Percentiles rank a stretch among this genome's conserved stretches.
phyloP scores from a whole-genome alignment of 2,113 vertebrate genomes.

The Seriola rivoliana region DNA sequence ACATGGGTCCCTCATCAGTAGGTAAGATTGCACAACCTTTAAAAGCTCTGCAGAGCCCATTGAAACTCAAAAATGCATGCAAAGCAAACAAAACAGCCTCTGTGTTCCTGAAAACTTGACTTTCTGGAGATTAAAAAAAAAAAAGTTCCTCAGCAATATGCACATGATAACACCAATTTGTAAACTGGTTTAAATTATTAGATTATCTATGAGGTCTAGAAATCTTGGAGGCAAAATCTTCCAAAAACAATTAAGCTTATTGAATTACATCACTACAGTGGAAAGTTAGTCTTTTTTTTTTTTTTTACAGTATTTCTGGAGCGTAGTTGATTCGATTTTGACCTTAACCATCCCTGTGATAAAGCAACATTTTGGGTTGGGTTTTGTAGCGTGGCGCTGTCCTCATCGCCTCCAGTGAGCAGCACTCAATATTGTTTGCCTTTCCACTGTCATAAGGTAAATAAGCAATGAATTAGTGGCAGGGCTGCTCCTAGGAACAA shows the following conservation, averaged over 20 bases:
- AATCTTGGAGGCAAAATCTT: conserved; percentile 35
- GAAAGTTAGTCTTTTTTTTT: neutral
- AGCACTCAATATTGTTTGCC: conserved; percentile 74
- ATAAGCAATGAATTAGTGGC: conserved; percentile 81
- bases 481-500: conserved; percentile 72
- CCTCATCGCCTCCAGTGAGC: conserved; percentile 54
- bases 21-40: neutral
- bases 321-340: conserved; percentile 53
- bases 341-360: conserved; percentile 35
- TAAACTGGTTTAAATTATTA: conserved; percentile 43
- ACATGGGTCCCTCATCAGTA: neutral
- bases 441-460: conserved; percentile 79
- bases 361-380: conserved; percentile 13
- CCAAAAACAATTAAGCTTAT: conserved; percentile 52
- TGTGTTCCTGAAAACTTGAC: neutral
- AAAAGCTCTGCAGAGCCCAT: neutral
- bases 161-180: conserved; percentile 34
- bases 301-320: neutral
- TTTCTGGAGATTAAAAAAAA: neutral
- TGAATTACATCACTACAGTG: conserved; percentile 26
- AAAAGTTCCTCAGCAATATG: conserved; percentile 1
- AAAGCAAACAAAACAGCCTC: conserved; percentile 12
- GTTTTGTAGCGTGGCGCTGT: conserved; percentile 1
- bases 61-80: conserved; percentile 22
- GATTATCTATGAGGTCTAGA: conserved; percentile 36